Percentiles rank a stretch among this genome's conserved stretches.
Evolutionary conservation across 1,140 invertebrate genomes (phyloP).

Genomic region (Eumeta japonica): DNA sequence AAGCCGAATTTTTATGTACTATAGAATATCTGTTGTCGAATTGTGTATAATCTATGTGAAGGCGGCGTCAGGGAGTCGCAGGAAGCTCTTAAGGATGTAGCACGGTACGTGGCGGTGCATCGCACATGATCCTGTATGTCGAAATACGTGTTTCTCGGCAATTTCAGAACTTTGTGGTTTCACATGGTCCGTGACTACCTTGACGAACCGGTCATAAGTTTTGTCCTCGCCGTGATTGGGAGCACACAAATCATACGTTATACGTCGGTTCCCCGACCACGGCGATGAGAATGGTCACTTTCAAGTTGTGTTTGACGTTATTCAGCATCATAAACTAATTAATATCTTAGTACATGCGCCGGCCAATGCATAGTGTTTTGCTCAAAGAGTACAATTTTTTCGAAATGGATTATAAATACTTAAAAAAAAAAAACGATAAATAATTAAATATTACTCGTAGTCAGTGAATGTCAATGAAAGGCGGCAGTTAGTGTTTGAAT

Average conservation of each 20-base stretch:
- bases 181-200: constrained; percentile 6
- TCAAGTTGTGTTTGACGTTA: constrained; percentile 1
- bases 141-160: constrained; percentile 8
- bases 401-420: too few species aligned
- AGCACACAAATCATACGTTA: constrained; percentile 9
- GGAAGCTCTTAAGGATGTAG: neutral
- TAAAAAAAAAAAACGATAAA: too few species aligned
- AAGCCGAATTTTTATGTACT: constrained; percentile 21
- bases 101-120: neutral
- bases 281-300: too few species aligned
- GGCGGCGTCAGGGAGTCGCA: neutral
- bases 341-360: too few species aligned
- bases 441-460: too few species aligned
- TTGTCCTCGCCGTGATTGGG: constrained; percentile 5
- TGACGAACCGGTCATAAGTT: constrained; percentile 2
- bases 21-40: neutral
- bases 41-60: neutral
- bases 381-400: too few species aligned
- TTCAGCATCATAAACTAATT: constrained; percentile 8
- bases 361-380: too few species aligned
- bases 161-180: constrained; percentile 10
- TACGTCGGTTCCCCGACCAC: constrained; percentile 6
- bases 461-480: too few species aligned
- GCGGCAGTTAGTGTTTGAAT: too few species aligned
- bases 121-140: too few species aligned